These are phyloP conservation scores for Hypocryptadius cinnamomeus DNA, from an alignment of 2,113 vertebrate genomes.

Conservation along the genomic window DNA sequence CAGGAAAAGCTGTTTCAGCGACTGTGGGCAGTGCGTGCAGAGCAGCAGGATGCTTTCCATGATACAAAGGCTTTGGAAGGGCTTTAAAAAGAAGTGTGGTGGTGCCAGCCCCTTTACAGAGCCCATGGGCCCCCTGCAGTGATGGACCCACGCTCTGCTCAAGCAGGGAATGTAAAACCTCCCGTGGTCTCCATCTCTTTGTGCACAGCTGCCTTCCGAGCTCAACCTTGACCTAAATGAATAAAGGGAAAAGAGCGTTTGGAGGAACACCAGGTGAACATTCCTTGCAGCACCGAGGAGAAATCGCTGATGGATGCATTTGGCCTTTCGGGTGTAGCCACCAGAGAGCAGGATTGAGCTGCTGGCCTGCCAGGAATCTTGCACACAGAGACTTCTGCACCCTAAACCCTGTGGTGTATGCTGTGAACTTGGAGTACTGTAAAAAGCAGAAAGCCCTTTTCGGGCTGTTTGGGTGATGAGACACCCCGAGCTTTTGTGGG, in stretches of 20 bases:
- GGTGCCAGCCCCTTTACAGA: neutral
- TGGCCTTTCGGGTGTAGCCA: neutral
- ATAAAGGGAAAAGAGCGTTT: neutral
- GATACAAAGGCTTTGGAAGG: neutral
- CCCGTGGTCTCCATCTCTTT: neutral
- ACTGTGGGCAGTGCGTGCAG: neutral
- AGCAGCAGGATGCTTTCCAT: neutral
- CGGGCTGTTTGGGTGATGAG: neutral
- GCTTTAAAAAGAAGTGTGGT: neutral
- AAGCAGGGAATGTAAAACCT: neutral
- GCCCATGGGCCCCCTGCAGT: accelerated
- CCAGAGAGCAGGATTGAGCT: conserved; percentile 53
- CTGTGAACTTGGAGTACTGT: neutral
- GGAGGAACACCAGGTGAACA: accelerated
- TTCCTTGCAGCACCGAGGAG: neutral
- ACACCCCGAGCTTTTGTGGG: neutral
- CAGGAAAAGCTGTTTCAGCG: neutral
- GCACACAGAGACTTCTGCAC: accelerated
- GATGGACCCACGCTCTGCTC: accelerated
- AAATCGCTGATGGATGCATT: accelerated
- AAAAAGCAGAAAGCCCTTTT: neutral
- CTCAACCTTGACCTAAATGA: neutral
- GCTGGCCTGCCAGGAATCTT: neutral
- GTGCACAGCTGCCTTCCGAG: neutral
- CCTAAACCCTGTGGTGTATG: accelerated